phyloP scores from a whole-genome alignment of 2,888 invertebrate genomes.

The Dolomedes plantarius region DNA sequence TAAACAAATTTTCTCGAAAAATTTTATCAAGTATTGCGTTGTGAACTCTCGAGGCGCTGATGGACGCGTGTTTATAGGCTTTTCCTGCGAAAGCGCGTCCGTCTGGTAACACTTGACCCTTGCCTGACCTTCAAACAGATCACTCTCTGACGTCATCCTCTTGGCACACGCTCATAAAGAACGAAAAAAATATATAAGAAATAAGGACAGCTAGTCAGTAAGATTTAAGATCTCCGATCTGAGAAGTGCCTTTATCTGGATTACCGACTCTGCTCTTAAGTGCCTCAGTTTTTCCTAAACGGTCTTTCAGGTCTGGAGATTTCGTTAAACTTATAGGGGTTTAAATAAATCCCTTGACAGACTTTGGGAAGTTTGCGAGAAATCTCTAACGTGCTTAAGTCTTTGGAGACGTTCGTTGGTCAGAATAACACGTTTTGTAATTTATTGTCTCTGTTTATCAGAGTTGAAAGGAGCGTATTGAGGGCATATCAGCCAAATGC shows the following conservation, averaged over 20 bases:
- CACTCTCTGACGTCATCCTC: constrained; percentile 24
- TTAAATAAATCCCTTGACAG: not conserved
- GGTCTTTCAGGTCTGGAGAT: not conserved
- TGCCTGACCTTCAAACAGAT: constrained; percentile 46
- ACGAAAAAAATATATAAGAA: not conserved
- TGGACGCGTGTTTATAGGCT: not conserved
- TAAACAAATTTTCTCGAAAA: not conserved
- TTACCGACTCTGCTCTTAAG: not conserved
- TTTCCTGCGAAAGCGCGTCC: not conserved
- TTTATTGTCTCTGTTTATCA: no score
- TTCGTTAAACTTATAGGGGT: not conserved
- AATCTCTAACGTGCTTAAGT: no score
- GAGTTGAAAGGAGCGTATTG: no score
- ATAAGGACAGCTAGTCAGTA: not conserved
- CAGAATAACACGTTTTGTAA: no score
- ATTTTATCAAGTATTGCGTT: not conserved
- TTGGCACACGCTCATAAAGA: constrained; percentile 34
- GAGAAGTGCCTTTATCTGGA: not conserved
- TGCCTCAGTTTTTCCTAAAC: not conserved
- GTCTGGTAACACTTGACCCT: constrained; percentile 63
- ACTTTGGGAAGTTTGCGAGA: not conserved
- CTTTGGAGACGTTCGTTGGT: no score
- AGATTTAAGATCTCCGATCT: not conserved
- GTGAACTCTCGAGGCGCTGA: not conserved
- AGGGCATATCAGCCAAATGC: no score